Conservation (phyloP, 2,797 vertebrate species). For the Amniataba percoides region DNA sequence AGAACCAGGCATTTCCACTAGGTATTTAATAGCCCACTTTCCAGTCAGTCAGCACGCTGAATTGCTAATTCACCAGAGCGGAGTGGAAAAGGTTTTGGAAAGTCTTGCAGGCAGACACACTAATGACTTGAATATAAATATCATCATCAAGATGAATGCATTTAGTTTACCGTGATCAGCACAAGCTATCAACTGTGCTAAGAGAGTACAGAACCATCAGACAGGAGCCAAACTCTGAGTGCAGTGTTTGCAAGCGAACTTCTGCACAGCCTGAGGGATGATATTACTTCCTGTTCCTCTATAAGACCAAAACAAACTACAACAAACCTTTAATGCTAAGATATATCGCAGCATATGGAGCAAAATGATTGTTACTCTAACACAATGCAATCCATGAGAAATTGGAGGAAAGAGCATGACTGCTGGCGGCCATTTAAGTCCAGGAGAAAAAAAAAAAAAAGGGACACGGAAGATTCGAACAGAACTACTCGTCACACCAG, state of each 20-base stretch:
- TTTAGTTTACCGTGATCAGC: constrained; percentile 22
- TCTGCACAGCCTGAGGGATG: background rate
- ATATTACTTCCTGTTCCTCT: constrained; percentile 34
- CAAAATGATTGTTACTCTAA: constrained; percentile 3
- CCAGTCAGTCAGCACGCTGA: constrained; percentile 39
- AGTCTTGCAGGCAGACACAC: constrained; percentile 7
- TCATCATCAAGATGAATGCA: constrained; percentile 17
- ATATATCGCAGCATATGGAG: background rate
- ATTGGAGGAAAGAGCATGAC: background rate
- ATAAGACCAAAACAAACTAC: background rate
- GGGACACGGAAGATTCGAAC: background rate
- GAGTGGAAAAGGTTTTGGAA: constrained; percentile 26
- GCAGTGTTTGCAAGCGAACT: constrained; percentile 5
- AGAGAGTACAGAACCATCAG: background rate
- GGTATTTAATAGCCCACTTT: constrained; percentile 37
- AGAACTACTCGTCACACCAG: background rate
- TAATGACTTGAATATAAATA: constrained; percentile 23
- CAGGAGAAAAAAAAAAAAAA: background rate
- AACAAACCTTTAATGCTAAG: background rate
- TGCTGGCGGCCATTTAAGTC: background rate
- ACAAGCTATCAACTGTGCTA: background rate
- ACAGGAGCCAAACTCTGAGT: constrained; percentile 6
- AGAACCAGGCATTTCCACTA: constrained; percentile 16
- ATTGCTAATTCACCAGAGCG: constrained; percentile 23
- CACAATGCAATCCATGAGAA: background rate